Base-by-base conservation (phyloP, 2,888 invertebrate species). In the Apocheima hispidaria region DNA sequence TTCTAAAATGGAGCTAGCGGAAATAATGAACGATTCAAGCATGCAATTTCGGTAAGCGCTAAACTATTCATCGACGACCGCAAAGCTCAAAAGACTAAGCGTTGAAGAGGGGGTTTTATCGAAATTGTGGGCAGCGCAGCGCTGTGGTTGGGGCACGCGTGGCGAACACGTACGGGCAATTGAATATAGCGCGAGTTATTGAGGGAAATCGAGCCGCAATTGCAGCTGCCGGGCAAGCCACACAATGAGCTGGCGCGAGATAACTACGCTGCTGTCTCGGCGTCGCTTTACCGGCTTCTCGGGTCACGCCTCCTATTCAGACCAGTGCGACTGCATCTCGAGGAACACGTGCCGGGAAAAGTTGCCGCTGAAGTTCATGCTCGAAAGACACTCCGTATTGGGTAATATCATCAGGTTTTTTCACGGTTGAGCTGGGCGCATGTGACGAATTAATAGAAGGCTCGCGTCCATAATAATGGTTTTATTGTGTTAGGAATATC, bases 121-220 rank as follows among this genome's bases (percentile, higher is more conserved):
- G 74, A 83, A 88, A 88, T 85, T 84, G 82, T 86, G 77, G 82
- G 75, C 73, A 75, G 76, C 78, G 79, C 50, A 80, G 64, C 78
- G 75, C 81, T 84, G 86, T 76, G 74, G 73, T 87, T 73, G 84
- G 83, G 86, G 90, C 88, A 89, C 88, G 88, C 88, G 88, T 83
- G 82, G 65, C 66, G 74, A 79, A 82, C 86, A 86, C 87, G 87
- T 87, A 82, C 79, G 73, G 75, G 79, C 87, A 84, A 90, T 91
- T 90, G 91, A 91, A 91, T 88, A 85, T 74, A 81, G 86, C 83
- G 81, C 82, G 80, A 84, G 84, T 87, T 89, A 87, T 88, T 81
- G 86, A 84, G 78, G 82, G 73, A 87, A 90, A 85, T 86, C 82
- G 83, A 79, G 75, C 70, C 77, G 75, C 85, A 82, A 88, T 88